These are phyloP conservation scores for Microtus pennsylvanicus DNA, from an alignment of 2,113 vertebrate species.

Conservation along the genomic window DNA sequence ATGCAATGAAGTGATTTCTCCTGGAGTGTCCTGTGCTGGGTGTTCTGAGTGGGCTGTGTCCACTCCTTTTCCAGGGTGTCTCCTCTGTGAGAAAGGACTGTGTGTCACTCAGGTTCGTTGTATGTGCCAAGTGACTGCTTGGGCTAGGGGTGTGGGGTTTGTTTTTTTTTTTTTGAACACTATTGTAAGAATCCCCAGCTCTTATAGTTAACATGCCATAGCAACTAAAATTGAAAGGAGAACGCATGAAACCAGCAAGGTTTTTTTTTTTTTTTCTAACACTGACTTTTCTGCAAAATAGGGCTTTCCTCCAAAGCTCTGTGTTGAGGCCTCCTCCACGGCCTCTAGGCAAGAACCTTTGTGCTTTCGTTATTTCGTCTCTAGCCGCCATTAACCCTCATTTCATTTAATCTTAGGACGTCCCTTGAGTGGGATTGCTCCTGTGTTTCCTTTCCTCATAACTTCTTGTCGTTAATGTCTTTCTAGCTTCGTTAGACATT, in stretches of 20 bases:
- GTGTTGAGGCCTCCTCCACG: background rate
- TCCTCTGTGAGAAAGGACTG: background rate
- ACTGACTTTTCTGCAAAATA: background rate
- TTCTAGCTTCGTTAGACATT: background rate
- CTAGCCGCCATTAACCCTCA: background rate
- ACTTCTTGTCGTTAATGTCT: conserved; percentile 16
- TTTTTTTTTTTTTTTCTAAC: background rate
- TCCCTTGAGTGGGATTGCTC: background rate
- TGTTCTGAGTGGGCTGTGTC: background rate
- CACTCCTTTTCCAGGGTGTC: background rate
- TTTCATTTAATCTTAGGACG: background rate
- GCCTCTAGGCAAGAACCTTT: background rate
- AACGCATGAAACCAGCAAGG: background rate
- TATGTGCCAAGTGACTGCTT: background rate
- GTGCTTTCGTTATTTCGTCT: background rate
- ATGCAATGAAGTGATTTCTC: background rate
- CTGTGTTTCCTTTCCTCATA: background rate
- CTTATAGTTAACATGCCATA: background rate
- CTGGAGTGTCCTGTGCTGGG: background rate
- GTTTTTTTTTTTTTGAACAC: background rate
- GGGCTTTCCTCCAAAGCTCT: background rate
- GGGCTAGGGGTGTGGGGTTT: background rate
- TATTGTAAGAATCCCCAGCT: background rate
- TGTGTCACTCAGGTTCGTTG: background rate
- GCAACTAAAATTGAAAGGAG: conserved; percentile 26